Conservation (phyloP, 2,888 invertebrate species). For the Lissonota sp. region DNA sequence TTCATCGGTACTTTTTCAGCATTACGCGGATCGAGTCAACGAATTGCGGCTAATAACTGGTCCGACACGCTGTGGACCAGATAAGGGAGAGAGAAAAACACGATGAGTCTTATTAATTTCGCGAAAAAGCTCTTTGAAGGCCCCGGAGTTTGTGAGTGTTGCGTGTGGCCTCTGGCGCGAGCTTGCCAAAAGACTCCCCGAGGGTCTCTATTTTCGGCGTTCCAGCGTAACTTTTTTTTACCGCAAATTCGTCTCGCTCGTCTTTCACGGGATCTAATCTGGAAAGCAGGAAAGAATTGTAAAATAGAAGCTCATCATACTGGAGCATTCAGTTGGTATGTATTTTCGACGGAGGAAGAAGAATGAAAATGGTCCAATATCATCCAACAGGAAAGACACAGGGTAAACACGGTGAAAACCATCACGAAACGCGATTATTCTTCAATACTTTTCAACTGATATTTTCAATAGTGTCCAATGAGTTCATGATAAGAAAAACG, state of each 20-base stretch:
- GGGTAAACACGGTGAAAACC: constrained; percentile 27
- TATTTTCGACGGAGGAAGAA: no score
- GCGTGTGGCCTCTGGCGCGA: constrained; percentile 54
- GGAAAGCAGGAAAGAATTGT: neutral
- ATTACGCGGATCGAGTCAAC: no score
- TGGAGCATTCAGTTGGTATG: no score
- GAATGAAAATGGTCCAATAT: no score
- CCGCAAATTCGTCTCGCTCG: constrained; percentile 31
- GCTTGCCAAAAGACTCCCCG: constrained; percentile 57
- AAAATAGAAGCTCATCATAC: no score
- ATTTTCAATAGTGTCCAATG: no score
- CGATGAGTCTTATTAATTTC: constrained; percentile 52
- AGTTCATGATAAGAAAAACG: no score
- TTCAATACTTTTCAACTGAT: no score
- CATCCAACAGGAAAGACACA: no score
- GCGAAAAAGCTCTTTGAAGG: constrained; percentile 57
- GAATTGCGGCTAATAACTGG: neutral
- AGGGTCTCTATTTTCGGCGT: constrained; percentile 64
- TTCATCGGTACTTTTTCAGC: no score
- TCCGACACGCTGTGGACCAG: neutral
- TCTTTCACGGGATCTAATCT: constrained; percentile 22
- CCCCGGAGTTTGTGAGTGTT: constrained; percentile 30
- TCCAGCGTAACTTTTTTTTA: constrained; percentile 58
- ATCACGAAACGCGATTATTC: constrained; percentile 9
- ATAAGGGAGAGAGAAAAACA: constrained; percentile 10